phyloP scores from a whole-genome alignment of 2,888 invertebrate species.

The Oscheius myriophilus region DNA sequence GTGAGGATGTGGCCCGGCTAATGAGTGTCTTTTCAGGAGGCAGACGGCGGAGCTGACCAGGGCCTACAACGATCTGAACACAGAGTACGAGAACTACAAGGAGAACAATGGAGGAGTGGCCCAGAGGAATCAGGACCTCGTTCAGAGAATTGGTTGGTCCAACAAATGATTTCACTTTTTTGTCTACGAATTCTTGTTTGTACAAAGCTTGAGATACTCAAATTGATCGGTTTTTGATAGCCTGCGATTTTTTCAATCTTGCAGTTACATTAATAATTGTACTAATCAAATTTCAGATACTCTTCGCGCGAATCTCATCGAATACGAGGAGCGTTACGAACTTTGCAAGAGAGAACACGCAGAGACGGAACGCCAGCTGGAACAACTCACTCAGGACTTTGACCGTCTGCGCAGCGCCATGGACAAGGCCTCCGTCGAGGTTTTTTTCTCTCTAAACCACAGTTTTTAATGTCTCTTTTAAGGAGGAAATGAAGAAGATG shows the following conservation, averaged over 20 bases:
- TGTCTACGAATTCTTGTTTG: too few species aligned
- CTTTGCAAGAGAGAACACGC: constrained; percentile 57
- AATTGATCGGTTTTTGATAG: constrained; percentile 26
- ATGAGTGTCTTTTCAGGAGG: constrained; percentile 19
- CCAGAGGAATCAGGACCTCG: constrained; percentile 44
- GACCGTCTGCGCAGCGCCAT: constrained; percentile 48
- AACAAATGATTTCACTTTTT: too few species aligned
- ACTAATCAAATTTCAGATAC: constrained; percentile 47
- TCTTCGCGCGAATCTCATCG: constrained; percentile 59
- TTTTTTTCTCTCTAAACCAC: not conserved
- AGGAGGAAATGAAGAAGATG: constrained; percentile 60
- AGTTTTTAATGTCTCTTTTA: constrained; percentile 1
- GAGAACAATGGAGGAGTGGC: constrained; percentile 31
- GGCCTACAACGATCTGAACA: constrained; percentile 62
- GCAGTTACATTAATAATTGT: not conserved
- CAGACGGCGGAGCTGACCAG: constrained; percentile 54
- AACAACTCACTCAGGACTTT: constrained; percentile 52
- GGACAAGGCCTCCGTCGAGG: constrained; percentile 31
- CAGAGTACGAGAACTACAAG: constrained; percentile 56
- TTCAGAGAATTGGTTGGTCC: constrained; percentile 39
- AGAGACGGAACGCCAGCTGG: constrained; percentile 55
- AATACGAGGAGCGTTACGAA: constrained; percentile 66
- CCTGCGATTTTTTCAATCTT: not conserved
- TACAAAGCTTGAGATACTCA: too few species aligned
- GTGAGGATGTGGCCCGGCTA: not conserved